Conservation (phyloP, 2,888 invertebrate species). For the Cataglyphis albicans region DNA sequence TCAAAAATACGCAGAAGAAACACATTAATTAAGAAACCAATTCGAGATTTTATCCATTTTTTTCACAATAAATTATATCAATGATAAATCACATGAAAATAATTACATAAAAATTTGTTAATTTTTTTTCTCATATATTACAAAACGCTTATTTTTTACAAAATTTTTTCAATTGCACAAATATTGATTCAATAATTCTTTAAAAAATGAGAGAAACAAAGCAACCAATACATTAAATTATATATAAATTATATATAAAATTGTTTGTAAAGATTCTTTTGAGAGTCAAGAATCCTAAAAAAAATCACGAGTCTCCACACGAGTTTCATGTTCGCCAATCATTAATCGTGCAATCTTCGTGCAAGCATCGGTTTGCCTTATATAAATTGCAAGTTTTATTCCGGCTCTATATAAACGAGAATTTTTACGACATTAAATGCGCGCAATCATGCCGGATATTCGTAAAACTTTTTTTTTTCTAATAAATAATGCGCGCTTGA, state of each 20-base stretch:
- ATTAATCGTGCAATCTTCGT: conserved; percentile 33
- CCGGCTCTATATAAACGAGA: conserved; percentile 12
- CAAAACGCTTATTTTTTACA: background rate
- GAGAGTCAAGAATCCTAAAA: background rate
- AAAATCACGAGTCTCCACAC: conserved; percentile 25
- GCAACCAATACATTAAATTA: background rate
- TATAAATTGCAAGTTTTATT: conserved; percentile 48
- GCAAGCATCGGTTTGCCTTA: conserved; percentile 28
- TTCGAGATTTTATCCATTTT: background rate
- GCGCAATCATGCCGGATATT: conserved; percentile 29
- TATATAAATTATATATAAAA: conserved; percentile 18
- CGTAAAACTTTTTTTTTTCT: conserved; percentile 22
- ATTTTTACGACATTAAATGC: conserved; percentile 19
- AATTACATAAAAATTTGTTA: background rate
- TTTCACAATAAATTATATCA: background rate
- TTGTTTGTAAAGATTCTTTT: conserved; percentile 16
- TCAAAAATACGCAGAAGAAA: background rate
- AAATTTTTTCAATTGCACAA: background rate
- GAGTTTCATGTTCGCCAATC: conserved; percentile 39
- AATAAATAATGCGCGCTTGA: conserved; percentile 40
- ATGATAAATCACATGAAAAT: background rate
- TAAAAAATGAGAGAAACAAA: background rate
- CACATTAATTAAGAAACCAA: background rate
- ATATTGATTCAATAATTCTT: background rate
- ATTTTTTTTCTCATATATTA: background rate